Conservation (phyloP, 2,888 invertebrate species). For the Mellilla xanthometata region DNA sequence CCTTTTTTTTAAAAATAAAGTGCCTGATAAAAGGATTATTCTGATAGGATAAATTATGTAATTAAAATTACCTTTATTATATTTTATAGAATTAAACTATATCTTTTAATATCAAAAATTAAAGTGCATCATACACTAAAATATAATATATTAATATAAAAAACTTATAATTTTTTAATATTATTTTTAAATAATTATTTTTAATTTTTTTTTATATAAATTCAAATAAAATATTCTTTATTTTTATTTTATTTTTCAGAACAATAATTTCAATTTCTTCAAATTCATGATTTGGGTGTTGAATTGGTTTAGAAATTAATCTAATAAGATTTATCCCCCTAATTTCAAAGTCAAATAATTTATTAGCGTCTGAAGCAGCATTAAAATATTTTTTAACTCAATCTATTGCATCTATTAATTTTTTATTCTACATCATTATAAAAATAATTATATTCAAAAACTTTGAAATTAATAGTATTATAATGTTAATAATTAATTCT, state of each 20-base stretch:
- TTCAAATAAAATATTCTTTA: conserved; percentile 77
- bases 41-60: conserved; percentile 73
- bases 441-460: conserved; percentile 59
- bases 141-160: conserved; percentile 57
- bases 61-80: conserved; percentile 78
- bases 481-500: conserved; percentile 59
- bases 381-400: conserved; percentile 84
- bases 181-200: conserved; percentile 69
- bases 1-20: conserved; percentile 75
- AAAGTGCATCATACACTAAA: conserved; percentile 85
- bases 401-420: conserved; percentile 81
- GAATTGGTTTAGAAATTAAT: conserved; percentile 86
- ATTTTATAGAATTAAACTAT: conserved; percentile 85
- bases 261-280: conserved; percentile 62
- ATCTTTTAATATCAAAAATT: conserved; percentile 83
- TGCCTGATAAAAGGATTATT: conserved; percentile 75
- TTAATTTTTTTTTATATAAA: conserved; percentile 71
- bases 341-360: conserved; percentile 74
- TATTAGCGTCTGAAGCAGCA: conserved; percentile 76
- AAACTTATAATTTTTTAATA: conserved; percentile 59
- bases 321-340: conserved; percentile 83
- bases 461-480: conserved; percentile 50
- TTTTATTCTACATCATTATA: conserved; percentile 73
- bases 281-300: conserved; percentile 70
- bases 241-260: conserved; percentile 78